Evolutionary conservation across 2,888 invertebrate species (phyloP).

Genomic region (Hoplodrina blanda): DNA sequence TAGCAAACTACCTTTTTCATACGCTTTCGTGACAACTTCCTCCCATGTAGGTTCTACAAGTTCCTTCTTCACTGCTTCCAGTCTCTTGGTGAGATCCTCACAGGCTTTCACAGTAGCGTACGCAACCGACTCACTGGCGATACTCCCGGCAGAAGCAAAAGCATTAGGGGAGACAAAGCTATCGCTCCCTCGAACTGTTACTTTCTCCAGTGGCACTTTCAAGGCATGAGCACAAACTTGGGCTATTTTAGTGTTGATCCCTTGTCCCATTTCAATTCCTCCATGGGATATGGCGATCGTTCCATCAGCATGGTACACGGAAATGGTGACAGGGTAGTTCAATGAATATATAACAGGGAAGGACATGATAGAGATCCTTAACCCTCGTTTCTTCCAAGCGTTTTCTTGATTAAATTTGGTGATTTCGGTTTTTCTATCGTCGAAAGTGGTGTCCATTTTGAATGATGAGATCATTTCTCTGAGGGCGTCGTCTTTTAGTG

Average conservation of each 20-base stretch:
- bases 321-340: constrained; percentile 90
- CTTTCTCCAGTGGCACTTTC: constrained; percentile 91
- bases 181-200: constrained; percentile 92
- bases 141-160: constrained; percentile 92
- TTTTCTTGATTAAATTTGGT: constrained; percentile 91
- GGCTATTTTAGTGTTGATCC: constrained; percentile 92
- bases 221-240: constrained; percentile 93
- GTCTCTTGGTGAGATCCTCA: constrained; percentile 82
- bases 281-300: constrained; percentile 92
- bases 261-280: constrained; percentile 94
- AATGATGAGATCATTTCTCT: constrained; percentile 90
- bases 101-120: constrained; percentile 90
- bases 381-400: constrained; percentile 94
- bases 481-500: constrained; percentile 72
- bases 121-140: constrained; percentile 93
- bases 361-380: constrained; percentile 92
- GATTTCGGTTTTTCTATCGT: constrained; percentile 86
- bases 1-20: constrained; percentile 78
- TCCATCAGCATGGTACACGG: constrained; percentile 93
- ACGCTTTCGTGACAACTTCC: constrained; percentile 87
- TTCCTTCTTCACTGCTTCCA: constrained; percentile 82
- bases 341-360: constrained; percentile 90
- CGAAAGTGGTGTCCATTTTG: constrained; percentile 90
- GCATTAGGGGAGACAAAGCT: constrained; percentile 92
- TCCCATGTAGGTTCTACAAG: constrained; percentile 87